These are phyloP conservation scores for Blera fallax DNA, from an alignment of 2,888 invertebrate species.

Conservation along the genomic window DNA sequence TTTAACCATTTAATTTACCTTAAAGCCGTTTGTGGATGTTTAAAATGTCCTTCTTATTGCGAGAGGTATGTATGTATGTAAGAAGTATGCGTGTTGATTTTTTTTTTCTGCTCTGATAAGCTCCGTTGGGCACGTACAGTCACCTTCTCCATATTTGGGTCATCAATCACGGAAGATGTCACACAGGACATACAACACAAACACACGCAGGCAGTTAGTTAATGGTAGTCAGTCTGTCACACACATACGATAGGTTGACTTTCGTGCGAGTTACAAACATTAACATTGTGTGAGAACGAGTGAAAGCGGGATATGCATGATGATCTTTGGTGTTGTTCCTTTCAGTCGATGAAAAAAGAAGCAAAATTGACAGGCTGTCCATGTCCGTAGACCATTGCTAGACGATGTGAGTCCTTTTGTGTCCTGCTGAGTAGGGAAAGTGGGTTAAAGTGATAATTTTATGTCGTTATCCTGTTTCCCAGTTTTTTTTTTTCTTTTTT, in stretches of 20 bases:
- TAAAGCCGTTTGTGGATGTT: constrained; percentile 31
- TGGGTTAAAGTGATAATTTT: constrained; percentile 30
- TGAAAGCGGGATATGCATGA: not conserved
- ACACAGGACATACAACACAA: constrained; percentile 19
- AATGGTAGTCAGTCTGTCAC: constrained; percentile 2
- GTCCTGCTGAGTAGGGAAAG: constrained; percentile 11
- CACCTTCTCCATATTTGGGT: constrained; percentile 37
- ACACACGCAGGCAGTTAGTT: constrained; percentile 25
- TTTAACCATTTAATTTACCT: constrained; percentile 58
- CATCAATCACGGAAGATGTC: constrained; percentile 65
- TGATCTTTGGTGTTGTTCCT: not conserved
- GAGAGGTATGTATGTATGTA: constrained; percentile 13
- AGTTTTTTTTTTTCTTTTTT: not conserved
- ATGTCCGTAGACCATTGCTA: constrained; percentile 18
- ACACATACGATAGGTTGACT: constrained; percentile 16
- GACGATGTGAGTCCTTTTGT: constrained; percentile 5
- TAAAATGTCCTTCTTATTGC: constrained; percentile 16
- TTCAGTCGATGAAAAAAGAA: not conserved
- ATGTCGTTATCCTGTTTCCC: not conserved
- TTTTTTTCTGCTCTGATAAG: constrained; percentile 50
- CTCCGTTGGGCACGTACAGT: constrained; percentile 45
- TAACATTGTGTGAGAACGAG: not conserved
- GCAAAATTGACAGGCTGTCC: not conserved
- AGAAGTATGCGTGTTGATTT: not conserved
- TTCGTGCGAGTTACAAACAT: constrained; percentile 22